Evolutionary conservation across 2,113 vertebrate genomes (phyloP), one percentile per base, ranked within the genome.

Genomic region (Nestor notabilis): DNA sequence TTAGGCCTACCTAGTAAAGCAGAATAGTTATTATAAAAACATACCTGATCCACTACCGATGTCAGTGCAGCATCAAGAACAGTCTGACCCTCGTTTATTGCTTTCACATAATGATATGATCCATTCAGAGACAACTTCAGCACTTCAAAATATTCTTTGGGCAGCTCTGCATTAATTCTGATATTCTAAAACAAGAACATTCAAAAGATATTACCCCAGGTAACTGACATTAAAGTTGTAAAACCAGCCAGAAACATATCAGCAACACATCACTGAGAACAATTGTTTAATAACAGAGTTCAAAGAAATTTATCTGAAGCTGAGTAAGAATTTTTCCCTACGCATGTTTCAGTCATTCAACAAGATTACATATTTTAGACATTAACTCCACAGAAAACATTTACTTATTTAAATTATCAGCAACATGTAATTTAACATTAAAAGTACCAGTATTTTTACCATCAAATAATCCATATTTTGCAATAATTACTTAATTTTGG

Each of bases 41-140:
- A 95, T 89, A 99, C 99, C 98, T 98, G 98, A 97, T 99, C 99
- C 33, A 99, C 98, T 13, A 99, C 97, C 13, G 99, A 98, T 64
- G 93, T 99, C 41, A 99, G 97, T 4, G 98, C 97, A 11, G 98
- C 99, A 55, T 98, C 96, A n/a, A 99, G 98, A 46, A 98, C 13
- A 0, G 98, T 99, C 44, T 99, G 99, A 37, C 99, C 99, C 1
- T 97, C 98, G 95, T 97, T 98, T 13, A 98, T 88, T 0, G 98
- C 98, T 96, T 93, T 98, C 87, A 99, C 98, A 1, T 93, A 97
- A 89, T 99, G 98, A 82, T 99, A 98, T 0, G 99, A 99, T 46
- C 99, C 99, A 60, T 99, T 99, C 91, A 98, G 56, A 76, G 99
- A 99, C 4, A 99, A 99, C 9, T 98, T 91, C 76, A 99, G 91